These are phyloP conservation scores for Coilia nasus DNA, from an alignment of 2,797 vertebrate species.

Conservation along the genomic window DNA sequence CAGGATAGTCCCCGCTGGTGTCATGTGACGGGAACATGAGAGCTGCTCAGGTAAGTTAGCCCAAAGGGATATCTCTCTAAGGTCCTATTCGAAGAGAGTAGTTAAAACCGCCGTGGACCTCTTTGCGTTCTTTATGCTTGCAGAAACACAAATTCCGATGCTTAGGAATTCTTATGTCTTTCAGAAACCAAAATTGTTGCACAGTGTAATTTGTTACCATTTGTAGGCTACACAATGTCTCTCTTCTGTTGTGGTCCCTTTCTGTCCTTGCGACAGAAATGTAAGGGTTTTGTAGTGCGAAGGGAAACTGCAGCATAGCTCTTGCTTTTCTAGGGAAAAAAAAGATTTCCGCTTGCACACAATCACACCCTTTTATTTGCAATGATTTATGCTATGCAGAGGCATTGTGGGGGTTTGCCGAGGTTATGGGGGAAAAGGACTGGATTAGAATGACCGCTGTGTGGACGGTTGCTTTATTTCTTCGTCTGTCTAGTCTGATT, in stretches of 20 bases:
- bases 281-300: background rate
- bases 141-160: background rate
- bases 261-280: too few species aligned
- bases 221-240: background rate
- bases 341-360: background rate
- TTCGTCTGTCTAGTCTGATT: conserved; percentile 1
- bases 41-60: background rate
- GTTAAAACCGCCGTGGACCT: background rate
- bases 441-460: background rate
- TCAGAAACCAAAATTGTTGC: background rate
- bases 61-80: background rate
- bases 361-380: background rate
- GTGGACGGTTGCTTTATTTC: background rate
- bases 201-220: background rate
- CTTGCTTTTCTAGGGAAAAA: background rate
- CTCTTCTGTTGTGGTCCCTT: too few species aligned
- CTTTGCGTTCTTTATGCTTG: background rate
- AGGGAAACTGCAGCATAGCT: background rate
- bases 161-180: background rate
- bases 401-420: background rate
- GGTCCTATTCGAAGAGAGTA: background rate
- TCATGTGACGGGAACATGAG: conserved; percentile 25
- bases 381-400: background rate
- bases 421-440: background rate
- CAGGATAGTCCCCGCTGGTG: conserved; percentile 10